Base-by-base conservation (phyloP, 1,140 invertebrate genomes). In the Calosoma granatense region DNA sequence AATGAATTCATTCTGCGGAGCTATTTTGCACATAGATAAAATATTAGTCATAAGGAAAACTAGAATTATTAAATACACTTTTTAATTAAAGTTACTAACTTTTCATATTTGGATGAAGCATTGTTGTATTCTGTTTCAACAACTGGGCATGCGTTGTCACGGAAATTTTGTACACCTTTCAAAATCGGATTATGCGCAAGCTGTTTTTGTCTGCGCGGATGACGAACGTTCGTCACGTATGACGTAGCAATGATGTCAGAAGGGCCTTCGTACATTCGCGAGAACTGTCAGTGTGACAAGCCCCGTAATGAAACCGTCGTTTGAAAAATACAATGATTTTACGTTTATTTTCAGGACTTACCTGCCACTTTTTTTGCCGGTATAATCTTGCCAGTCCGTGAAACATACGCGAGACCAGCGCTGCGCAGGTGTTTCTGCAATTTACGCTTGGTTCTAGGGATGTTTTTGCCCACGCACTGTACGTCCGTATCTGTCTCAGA, bases 291-390 rank as follows among this genome's bases (percentile, higher is more conserved):
- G 41, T 47, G 3, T 47, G 41, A 47, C 41, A 47, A 17, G 41
- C 41, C 41, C 26, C 26, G 26, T 36, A 9, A 6, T 36, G 6
- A 36, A 36, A 12, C 15, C 17, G 41, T 17, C 26, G 41, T 6
- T 47, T 12, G 41, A 12, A 47, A n/a, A 36, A 47, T 12, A 11
- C 4, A 11, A 17, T 17, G 41, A 47, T 47, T 47, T 47, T 17
- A 57, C 19, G 30, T 15, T 2, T 22, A 11, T 52, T 53, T 20
- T 9, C 20, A 19, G 41, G 41, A 61, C 63, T 63, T 66, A 75
- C 73, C 72, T 72, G 72, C 65, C 51, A 74, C 71, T 66, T 67
- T 70, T 64, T 75, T 75, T 9, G 73, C 73, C 30, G 73, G 70
- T 60, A 75, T 70, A 55, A 73, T 59, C 65, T 72, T 74, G 51